Evolutionary conservation across 2,113 vertebrate genomes (phyloP).

Genomic region (Dipodomys stephensi): DNA sequence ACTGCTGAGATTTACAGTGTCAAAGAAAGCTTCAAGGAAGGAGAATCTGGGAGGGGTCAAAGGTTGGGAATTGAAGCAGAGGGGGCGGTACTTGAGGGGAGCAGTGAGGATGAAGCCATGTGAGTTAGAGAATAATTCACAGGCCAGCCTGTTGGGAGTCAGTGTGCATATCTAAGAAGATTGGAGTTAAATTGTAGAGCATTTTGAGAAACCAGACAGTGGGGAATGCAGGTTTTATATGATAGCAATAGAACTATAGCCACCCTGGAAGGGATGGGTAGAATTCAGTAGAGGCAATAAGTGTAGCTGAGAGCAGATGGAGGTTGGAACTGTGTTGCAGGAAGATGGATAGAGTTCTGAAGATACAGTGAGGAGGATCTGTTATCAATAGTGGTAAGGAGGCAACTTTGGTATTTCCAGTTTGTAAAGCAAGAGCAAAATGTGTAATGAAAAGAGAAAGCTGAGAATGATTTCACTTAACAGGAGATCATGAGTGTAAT

Average conservation of each 20-base stretch:
- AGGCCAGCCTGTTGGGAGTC: background rate
- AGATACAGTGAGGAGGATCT: background rate
- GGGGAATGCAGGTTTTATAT: no score
- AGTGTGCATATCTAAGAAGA: background rate
- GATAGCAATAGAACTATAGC: no score
- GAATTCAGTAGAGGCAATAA: background rate
- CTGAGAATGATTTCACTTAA: background rate
- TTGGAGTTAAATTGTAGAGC: no score
- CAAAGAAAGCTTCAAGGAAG: background rate
- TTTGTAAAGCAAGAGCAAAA: background rate
- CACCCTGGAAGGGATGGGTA: background rate
- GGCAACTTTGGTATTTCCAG: background rate
- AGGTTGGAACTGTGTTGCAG: background rate
- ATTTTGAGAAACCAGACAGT: no score
- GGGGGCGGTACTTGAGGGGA: background rate
- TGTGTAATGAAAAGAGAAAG: background rate
- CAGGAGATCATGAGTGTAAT: background rate
- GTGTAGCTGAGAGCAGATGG: background rate
- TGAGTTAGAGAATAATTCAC: background rate
- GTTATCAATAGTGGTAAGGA: background rate
- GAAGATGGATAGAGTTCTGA: background rate
- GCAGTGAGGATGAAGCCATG: background rate
- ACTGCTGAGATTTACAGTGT: background rate
- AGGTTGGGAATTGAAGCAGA: background rate
- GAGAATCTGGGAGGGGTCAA: background rate